These are phyloP conservation scores for Hermetia illucens DNA, from an alignment of 1,140 invertebrate species.

Conservation along the genomic window DNA sequence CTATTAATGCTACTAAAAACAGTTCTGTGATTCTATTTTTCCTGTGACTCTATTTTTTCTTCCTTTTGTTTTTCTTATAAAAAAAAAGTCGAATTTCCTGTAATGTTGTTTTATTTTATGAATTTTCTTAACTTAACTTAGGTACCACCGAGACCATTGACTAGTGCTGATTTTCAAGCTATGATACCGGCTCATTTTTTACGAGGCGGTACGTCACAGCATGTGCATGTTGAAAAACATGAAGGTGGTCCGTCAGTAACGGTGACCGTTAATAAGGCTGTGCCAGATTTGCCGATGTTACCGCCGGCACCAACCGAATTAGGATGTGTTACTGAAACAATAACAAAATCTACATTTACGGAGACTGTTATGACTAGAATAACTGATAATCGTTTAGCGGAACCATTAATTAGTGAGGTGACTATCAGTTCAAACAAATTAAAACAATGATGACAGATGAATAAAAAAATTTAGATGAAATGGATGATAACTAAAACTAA, in stretches of 20 bases:
- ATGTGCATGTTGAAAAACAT: conserved; percentile 29
- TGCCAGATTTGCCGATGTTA: conserved; percentile 49
- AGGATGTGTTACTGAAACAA: conserved; percentile 78
- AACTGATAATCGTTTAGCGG: conserved; percentile 75
- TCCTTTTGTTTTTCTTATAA: too few species aligned
- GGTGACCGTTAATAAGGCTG: conserved; percentile 55
- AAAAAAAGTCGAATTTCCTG: too few species aligned
- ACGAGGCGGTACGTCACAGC: conserved; percentile 32
- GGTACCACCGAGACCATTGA: conserved; percentile 67
- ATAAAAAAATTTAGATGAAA: not conserved
- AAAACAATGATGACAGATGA: too few species aligned
- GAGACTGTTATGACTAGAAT: conserved; percentile 85
- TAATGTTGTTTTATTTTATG: too few species aligned
- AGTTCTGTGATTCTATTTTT: too few species aligned
- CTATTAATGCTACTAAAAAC: too few species aligned
- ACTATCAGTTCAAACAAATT: conserved; percentile 29
- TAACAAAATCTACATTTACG: conserved; percentile 86
- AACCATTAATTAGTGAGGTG: conserved; percentile 77
- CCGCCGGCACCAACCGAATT: conserved; percentile 68
- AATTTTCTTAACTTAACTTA: too few species aligned
- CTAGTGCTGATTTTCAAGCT: conserved; percentile 83
- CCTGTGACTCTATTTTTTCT: too few species aligned
- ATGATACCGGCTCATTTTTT: conserved; percentile 85
- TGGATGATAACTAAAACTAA: not conserved
- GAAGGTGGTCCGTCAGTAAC: conserved; percentile 40